Base-by-base conservation (phyloP, 2,797 vertebrate species). In the Syngnathus rostellatus region DNA sequence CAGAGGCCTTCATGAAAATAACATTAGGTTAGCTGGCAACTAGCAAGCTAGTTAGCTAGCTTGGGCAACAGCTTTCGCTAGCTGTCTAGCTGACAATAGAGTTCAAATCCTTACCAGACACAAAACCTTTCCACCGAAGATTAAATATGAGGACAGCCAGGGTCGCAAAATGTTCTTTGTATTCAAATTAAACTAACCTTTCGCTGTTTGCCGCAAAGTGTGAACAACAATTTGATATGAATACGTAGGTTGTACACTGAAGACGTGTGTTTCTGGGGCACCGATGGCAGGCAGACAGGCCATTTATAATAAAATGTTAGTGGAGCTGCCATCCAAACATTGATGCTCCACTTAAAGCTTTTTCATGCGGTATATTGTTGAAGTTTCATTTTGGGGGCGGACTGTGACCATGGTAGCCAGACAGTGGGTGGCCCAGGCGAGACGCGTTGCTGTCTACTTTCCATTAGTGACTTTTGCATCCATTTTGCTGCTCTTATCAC, bases 381-480 rank as follows among this genome's bases (percentile, higher is more conserved):
- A 50, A 19, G 48, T n/a, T 50, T 19, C 19, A n/a, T 50, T 58
- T 37, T 38, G 55, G 55, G 16, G 14, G 55, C 14, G 55, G 12
- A 58, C 19, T 7, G 6, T 17, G 31, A 39, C 57, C 57, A 2
- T 11, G 25, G 2, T 6, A 38, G 6, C 16, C 16, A 38, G 16
- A 58, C 31, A 38, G 31, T 58, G 55, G 31, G 55, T 38, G 55
- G 31, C 37, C 55, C 55, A 19, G 55, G 55, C 6, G 11, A 37
- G 54, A 31, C 4, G 6, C n/a, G 23, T 23, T 14, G 1, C 25
- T 17, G 31, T 38, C 16, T 31, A 8, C 14, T 37, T 9, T 59
- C 57, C 57, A 59, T 59, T 59, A 59, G 57, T 39, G 57, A 59
- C 57, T 39, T 57, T 58, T 37, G 19, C 55, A 38, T 38, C 3